These are phyloP conservation scores for Stichodactyla mertensii DNA, from an alignment of 64 coral and sea anemone species.

Conservation along the genomic window DNA sequence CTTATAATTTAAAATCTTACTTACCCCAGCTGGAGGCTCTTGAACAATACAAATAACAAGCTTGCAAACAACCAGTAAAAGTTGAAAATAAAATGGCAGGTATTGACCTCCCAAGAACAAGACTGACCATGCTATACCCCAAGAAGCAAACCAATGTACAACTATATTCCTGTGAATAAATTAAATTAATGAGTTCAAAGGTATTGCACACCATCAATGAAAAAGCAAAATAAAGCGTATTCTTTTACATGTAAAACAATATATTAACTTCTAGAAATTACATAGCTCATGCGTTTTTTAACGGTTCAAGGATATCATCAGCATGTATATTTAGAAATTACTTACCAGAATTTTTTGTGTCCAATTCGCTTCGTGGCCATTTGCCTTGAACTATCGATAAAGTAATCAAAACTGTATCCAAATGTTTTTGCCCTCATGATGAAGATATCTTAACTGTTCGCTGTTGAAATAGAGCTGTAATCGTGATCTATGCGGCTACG, in stretches of 20 bases:
- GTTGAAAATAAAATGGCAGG: constrained; percentile 51
- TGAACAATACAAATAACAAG: constrained; percentile 66
- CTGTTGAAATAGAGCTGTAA: neutral
- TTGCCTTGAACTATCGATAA: constrained; percentile 78
- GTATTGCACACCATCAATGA: neutral
- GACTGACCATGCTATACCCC: constrained; percentile 65
- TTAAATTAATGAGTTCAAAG: neutral
- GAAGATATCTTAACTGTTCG: neutral
- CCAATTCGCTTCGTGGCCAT: constrained; percentile 70
- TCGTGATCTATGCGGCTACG: neutral
- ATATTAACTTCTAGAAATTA: too few species aligned
- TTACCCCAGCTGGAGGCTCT: constrained; percentile 79
- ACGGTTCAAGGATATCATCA: too few species aligned
- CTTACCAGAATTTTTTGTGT: constrained; percentile 90
- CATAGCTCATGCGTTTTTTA: too few species aligned
- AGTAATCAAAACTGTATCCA: constrained; percentile 60
- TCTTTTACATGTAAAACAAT: too few species aligned
- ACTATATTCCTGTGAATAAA: constrained; percentile 61
- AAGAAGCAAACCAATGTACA: constrained; percentile 52
- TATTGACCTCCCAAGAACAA: constrained; percentile 61
- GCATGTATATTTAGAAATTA: neutral
- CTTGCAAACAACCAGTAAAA: constrained; percentile 48
- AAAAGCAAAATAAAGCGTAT: too few species aligned
- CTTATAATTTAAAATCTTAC: neutral
- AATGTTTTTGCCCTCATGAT: constrained; percentile 8